Evolutionary conservation across 2,797 vertebrate species (phyloP), one percentile per base, ranked within the genome.

Genomic region (Chelonia mydas): DNA sequence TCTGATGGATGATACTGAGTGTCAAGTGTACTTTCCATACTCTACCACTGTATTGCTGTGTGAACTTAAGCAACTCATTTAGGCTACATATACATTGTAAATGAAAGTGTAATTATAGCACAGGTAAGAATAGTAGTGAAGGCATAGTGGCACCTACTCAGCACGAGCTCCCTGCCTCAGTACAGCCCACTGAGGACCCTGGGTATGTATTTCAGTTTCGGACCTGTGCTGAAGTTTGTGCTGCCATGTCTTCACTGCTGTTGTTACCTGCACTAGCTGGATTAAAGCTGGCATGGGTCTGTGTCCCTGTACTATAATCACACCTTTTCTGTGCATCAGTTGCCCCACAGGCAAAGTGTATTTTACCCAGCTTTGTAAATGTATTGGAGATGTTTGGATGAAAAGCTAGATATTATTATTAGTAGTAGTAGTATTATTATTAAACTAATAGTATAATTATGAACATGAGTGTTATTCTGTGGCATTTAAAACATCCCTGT

Each of bases 401-500:
- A 27, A 88, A 45, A 92, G 68, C 41, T 77, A 31, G 74, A 45
- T 47, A 28, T 17, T 12, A 2, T 41, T 41, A 65, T 5, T 61
- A 47, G n/a, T 86, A 57, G 91, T 57, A 74, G 83, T 81, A 15
- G 91, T 96, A 23, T 45, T 81, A 15, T 91, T 96, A 23, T 45
- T 90, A 82, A 31, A 33, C 86, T 95, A 83, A 88, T 54, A 51
- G 83, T 33, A 91, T 27, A 49, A n/a, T 82, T 95, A 68, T 3
- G 89, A 92, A 87, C 28, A 79, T 10, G 23, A 10, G n/a, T 90
- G 54, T 11, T 31, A 83, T 91, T 83, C 68, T 0, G 16, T 55
- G 61, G 45, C 77, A 83, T 95, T 95, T 94, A 55, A 94, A 95
- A 85, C 54, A 81, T 49, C 50, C 92, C 88, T 57, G 54, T 47